A percentile compares a stretch with the other conserved stretches of the same genome.
Evolutionary conservation across 2,797 vertebrate genomes (phyloP).

Genomic region (Hirundo rustica): DNA sequence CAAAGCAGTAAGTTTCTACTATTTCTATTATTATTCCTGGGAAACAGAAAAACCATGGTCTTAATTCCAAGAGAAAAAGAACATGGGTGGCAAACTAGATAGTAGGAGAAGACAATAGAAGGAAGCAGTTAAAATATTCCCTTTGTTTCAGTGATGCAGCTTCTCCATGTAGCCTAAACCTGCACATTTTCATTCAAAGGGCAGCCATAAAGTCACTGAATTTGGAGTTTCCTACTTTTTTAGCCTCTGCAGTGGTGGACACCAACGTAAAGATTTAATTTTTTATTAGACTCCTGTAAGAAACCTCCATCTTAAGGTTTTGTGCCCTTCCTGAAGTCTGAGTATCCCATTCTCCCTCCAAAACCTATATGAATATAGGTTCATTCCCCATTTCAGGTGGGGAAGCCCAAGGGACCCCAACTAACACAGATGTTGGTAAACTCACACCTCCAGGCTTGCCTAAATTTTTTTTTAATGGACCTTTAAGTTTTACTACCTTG

Average conservation of each 20-base stretch:
- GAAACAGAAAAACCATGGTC: slow-evolving; percentile 7
- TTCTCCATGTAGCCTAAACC: neutral
- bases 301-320: neutral
- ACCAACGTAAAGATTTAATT: neutral
- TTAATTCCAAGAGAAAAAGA: slow-evolving; percentile 54
- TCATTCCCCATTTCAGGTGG: neutral
- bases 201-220: neutral
- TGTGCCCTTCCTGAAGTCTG: neutral
- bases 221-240: neutral
- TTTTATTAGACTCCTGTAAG: neutral
- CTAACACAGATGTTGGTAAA: neutral
- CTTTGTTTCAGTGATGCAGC: slow-evolving; percentile 22
- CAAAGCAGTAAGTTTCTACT: slow-evolving; percentile 39
- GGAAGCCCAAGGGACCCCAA: neutral
- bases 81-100: slow-evolving; percentile 50
- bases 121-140: slow-evolving; percentile 66
- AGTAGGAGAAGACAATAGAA: slow-evolving; percentile 70
- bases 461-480: neutral
- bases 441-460: neutral
- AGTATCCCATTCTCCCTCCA: neutral
- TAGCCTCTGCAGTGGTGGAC: neutral
- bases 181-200: neutral
- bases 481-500: neutral
- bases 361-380: neutral
- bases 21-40: slow-evolving; percentile 40